Percentiles rank a stretch among this genome's conserved stretches.
Conservation (phyloP, 2,888 invertebrate genomes). For the Aspidiotus destructor region DNA sequence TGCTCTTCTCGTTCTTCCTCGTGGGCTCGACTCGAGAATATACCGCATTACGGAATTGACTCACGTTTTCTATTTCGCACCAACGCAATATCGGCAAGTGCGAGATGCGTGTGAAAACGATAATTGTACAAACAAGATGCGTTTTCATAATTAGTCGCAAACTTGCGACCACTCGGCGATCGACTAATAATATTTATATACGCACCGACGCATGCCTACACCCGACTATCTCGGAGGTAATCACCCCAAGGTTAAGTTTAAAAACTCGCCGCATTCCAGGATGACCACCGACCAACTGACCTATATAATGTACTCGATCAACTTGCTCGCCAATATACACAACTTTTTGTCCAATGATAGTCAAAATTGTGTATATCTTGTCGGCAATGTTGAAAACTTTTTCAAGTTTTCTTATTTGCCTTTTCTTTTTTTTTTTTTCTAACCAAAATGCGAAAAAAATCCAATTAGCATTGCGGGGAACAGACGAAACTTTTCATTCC, state of each 20-base stretch:
- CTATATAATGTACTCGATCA: slow-evolving; percentile 23
- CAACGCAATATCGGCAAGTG: no score
- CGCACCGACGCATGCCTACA: slow-evolving; percentile 23
- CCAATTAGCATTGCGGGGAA: no score
- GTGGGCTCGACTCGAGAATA: no score
- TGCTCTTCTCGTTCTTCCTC: no score
- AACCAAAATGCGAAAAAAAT: no score
- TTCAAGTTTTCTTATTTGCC: not conserved
- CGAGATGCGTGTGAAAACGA: not conserved
- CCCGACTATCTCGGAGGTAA: slow-evolving; percentile 18
- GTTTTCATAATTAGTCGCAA: slow-evolving; percentile 6
- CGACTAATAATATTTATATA: slow-evolving; percentile 22
- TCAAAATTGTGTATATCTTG: slow-evolving; percentile 6
- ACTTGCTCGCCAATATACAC: slow-evolving; percentile 28
- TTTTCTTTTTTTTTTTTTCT: slow-evolving; percentile 4
- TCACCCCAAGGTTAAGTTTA: slow-evolving; percentile 32
- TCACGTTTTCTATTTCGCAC: no score
- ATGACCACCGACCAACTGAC: slow-evolving; percentile 32
- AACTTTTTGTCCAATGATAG: slow-evolving; percentile 27
- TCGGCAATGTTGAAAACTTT: not conserved
- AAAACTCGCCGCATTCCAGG: slow-evolving; percentile 32
- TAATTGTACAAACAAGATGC: not conserved
- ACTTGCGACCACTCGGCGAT: slow-evolving; percentile 14
- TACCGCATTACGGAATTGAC: no score
- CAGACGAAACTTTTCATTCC: no score